Evolutionary conservation across 2,797 vertebrate species (phyloP).

Genomic region (Spea hammondii): DNA sequence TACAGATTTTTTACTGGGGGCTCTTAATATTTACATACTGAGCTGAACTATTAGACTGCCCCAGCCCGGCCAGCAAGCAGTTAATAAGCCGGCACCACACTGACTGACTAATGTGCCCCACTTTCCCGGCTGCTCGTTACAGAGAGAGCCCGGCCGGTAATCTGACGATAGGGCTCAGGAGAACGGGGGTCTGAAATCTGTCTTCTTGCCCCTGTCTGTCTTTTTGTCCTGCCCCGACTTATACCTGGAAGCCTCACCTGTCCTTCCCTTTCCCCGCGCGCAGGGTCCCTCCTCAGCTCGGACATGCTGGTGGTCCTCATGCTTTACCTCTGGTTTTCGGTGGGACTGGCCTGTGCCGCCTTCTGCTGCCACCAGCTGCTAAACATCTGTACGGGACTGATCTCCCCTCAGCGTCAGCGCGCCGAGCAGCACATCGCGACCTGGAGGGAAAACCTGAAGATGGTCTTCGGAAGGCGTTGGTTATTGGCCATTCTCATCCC

Average conservation of each 20-base stretch:
- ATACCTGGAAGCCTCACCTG: neutral
- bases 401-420: constrained; percentile 80
- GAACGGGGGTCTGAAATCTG: neutral
- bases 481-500: constrained; percentile 87
- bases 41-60: neutral
- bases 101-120: constrained; percentile 47
- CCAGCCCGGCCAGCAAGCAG: neutral
- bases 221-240: neutral
- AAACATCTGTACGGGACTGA: constrained; percentile 89
- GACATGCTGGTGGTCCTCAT: constrained; percentile 97
- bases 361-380: constrained; percentile 97
- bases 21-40: too few species aligned
- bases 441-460: constrained; percentile 86
- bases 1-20: too few species aligned
- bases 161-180: neutral
- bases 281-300: constrained; percentile 87
- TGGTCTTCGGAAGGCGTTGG: constrained; percentile 95
- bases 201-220: constrained; percentile 24
- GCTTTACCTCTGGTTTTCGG: constrained; percentile 96
- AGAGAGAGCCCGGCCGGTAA: constrained; percentile 31
- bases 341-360: constrained; percentile 90
- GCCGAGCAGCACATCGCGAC: constrained; percentile 50
- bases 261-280: neutral
- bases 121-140: constrained; percentile 32
- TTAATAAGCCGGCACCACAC: constrained; percentile 2